These are phyloP conservation scores for Gallinago stenura DNA, from an alignment of 2,797 vertebrate species.

Conservation along the genomic window DNA sequence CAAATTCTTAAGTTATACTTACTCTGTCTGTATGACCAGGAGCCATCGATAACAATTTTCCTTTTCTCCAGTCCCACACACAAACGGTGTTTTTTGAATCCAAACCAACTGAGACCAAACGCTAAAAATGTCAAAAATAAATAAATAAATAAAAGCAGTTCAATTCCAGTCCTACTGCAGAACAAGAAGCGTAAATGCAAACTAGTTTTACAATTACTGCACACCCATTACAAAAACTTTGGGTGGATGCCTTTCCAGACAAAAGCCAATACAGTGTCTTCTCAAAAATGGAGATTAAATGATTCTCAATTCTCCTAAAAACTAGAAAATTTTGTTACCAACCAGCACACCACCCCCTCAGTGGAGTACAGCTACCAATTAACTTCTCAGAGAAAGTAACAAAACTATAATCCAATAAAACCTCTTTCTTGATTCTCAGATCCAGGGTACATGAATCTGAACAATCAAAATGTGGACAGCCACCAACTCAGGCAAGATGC, in stretches of 20 bases:
- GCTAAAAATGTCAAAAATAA: slow-evolving; percentile 80
- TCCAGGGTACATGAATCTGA: not conserved
- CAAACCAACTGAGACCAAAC: slow-evolving; percentile 96
- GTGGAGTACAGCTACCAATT: not conserved
- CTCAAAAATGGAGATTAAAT: not conserved
- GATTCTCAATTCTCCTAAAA: not conserved
- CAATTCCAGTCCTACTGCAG: not conserved
- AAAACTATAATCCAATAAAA: not conserved
- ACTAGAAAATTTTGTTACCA: not conserved
- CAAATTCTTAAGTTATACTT: slow-evolving; percentile 65
- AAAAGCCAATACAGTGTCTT: not conserved
- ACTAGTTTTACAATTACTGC: not conserved
- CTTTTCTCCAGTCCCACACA: slow-evolving; percentile 98
- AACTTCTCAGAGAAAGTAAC: not conserved
- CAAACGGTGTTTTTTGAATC: slow-evolving; percentile 99
- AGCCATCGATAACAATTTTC: slow-evolving; percentile 93
- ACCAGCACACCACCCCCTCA: not conserved
- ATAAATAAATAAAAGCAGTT: not conserved
- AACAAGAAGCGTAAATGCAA: not conserved
- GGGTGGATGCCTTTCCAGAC: not conserved
- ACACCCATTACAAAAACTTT: not conserved
- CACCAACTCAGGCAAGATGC: not conserved
- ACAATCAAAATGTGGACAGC: not conserved
- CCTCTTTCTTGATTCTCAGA: not conserved
- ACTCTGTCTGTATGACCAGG: slow-evolving; percentile 98